Percentiles rank a stretch among this genome's conserved stretches.
Evolutionary conservation across 2,797 vertebrate species (phyloP).

Genomic region (Thalassophryne amazonica): DNA sequence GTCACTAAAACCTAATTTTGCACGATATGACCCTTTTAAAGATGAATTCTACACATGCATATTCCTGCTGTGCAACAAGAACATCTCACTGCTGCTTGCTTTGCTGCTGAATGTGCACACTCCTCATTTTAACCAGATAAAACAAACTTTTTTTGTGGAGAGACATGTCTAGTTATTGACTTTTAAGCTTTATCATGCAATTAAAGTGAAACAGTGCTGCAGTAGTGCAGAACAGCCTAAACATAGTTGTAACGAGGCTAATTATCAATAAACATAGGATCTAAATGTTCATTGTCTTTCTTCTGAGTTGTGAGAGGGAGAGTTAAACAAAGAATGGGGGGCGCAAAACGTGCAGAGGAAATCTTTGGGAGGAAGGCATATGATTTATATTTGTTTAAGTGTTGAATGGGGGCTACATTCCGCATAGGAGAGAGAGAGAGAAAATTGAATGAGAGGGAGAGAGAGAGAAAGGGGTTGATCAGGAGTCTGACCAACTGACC

Average conservation of each 20-base stretch:
- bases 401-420: conserved; percentile 52
- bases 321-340: conserved; percentile 18
- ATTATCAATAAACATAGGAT: neutral
- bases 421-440: neutral
- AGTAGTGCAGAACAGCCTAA: too few relatives aligned
- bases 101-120: too few relatives aligned
- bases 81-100: too few relatives aligned
- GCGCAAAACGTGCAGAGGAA: conserved; percentile 40
- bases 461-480: conserved; percentile 54
- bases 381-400: conserved; percentile 83
- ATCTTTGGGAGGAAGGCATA: conserved; percentile 62
- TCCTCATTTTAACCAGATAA: too few relatives aligned
- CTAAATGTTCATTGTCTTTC: neutral
- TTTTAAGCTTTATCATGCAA: too few relatives aligned
- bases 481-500: conserved; percentile 99
- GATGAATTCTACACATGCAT: too few relatives aligned
- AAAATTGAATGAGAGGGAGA: neutral
- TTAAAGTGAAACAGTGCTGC: too few relatives aligned
- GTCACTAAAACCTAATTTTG: too few relatives aligned
- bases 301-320: conserved; percentile 11
- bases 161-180: too few relatives aligned
- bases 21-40: too few relatives aligned
- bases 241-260: neutral
- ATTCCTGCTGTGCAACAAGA: too few relatives aligned
- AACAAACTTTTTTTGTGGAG: too few relatives aligned